Evolutionary conservation across 2,797 vertebrate genomes (phyloP).

Genomic region (Sparus aurata): DNA sequence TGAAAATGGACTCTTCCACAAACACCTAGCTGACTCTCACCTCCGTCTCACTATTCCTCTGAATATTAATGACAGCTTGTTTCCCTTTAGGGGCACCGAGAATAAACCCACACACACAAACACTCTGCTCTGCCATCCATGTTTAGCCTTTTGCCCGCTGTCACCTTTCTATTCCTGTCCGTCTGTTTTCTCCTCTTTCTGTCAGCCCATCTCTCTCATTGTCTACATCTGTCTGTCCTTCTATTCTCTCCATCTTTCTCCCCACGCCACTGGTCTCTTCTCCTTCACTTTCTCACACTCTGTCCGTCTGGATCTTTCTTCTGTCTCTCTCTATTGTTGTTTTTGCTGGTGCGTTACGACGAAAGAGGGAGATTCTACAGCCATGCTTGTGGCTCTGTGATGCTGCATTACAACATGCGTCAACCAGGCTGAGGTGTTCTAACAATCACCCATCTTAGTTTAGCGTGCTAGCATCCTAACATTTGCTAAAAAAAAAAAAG

Average conservation of each 20-base stretch:
- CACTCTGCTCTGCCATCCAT: not conserved
- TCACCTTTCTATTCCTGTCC: constrained; percentile 37
- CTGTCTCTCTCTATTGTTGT: not conserved
- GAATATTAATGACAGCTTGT: constrained; percentile 43
- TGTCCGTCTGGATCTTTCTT: not conserved
- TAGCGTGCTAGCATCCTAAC: not conserved
- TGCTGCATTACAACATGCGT: not conserved
- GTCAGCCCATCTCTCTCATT: constrained; percentile 10
- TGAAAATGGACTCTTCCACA: constrained; percentile 20
- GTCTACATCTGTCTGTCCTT: constrained; percentile 1
- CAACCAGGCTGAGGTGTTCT: not conserved
- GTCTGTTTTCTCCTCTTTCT: constrained; percentile 28
- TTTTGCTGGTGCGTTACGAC: not conserved
- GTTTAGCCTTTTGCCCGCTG: constrained; percentile 27
- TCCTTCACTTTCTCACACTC: not conserved
- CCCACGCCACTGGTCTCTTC: not conserved
- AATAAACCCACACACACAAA: constrained; percentile 15
- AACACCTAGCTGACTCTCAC: constrained; percentile 23
- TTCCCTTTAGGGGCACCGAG: constrained; percentile 28
- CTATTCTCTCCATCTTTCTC: constrained; percentile 11
- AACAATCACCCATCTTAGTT: not conserved
- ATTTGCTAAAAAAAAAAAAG: not conserved
- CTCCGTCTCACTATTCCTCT: constrained; percentile 22
- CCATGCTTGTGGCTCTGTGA: not conserved
- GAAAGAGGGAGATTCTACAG: not conserved